phyloP scores from a whole-genome alignment of 2,113 vertebrate genomes.

The Syngnathoides biaculeatus region DNA sequence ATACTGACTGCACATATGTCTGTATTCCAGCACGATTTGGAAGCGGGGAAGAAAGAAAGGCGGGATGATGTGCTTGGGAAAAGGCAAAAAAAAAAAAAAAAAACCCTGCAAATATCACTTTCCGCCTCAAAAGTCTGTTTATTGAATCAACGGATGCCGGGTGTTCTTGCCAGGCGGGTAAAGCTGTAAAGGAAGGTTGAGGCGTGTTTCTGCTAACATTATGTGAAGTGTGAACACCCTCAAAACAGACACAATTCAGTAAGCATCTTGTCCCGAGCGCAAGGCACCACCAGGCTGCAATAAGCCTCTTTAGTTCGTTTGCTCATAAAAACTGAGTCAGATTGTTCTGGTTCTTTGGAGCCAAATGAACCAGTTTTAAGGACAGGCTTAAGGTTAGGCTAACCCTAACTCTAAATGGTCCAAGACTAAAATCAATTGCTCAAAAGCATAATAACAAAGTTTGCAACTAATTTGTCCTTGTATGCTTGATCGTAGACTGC shows the following conservation, averaged over 20 bases:
- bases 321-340: background rate
- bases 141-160: slow-evolving; percentile 34
- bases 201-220: slow-evolving; percentile 29
- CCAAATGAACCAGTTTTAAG: background rate
- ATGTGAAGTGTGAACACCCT: slow-evolving; percentile 41
- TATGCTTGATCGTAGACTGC: background rate
- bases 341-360: background rate
- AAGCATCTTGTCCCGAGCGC: background rate
- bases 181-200: slow-evolving; percentile 29
- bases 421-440: background rate
- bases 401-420: background rate
- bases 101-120: slow-evolving; percentile 42
- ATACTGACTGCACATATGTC: slow-evolving; percentile 52
- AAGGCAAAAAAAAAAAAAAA: no score
- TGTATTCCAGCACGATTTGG: slow-evolving; percentile 52
- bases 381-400: no score
- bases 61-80: slow-evolving; percentile 32
- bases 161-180: slow-evolving; percentile 6
- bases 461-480: no score
- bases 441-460: background rate
- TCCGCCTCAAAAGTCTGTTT: slow-evolving; percentile 21
- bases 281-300: no score
- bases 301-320: no score
- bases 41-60: slow-evolving; percentile 7
- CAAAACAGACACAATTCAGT: slow-evolving; percentile 16